These are phyloP conservation scores for Kradibia gibbosae DNA, from an alignment of 1,140 invertebrate genomes.

Conservation along the genomic window DNA sequence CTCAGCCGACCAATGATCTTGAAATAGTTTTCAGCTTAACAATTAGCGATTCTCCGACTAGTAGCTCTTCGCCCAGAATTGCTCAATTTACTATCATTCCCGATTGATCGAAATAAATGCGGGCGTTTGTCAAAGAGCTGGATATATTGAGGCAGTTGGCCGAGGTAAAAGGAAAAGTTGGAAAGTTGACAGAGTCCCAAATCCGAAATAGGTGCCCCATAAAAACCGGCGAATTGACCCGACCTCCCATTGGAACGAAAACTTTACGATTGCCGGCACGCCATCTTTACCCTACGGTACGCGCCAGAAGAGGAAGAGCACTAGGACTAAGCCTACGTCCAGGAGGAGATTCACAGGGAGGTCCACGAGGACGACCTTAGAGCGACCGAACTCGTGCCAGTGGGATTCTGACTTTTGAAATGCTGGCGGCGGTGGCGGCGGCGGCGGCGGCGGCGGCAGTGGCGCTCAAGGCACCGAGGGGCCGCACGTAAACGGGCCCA, in stretches of 20 bases:
- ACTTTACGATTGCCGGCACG: slow-evolving; percentile 28
- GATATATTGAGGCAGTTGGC: too few species aligned
- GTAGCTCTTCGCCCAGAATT: too few species aligned
- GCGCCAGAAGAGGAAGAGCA: background rate
- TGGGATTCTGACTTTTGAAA: slow-evolving; percentile 41
- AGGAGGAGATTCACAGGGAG: background rate
- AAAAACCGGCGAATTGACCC: background rate
- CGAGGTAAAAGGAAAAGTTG: background rate
- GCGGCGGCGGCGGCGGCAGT: background rate
- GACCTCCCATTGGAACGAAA: background rate
- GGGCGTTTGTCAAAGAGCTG: too few species aligned
- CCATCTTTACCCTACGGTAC: slow-evolving; percentile 41
- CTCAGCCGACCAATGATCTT: background rate
- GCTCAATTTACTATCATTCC: background rate
- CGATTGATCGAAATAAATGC: background rate
- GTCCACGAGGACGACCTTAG: background rate
- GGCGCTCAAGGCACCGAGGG: background rate
- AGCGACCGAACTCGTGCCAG: slow-evolving; percentile 50
- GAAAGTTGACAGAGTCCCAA: background rate
- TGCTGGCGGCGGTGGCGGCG: background rate
- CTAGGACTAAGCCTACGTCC: background rate
- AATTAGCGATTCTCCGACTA: background rate
- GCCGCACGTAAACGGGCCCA: background rate
- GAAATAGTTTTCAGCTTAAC: background rate
- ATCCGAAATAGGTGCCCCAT: background rate